Conservation (phyloP, 2,888 invertebrate genomes). For the Gonocerus acuteangulatus region DNA sequence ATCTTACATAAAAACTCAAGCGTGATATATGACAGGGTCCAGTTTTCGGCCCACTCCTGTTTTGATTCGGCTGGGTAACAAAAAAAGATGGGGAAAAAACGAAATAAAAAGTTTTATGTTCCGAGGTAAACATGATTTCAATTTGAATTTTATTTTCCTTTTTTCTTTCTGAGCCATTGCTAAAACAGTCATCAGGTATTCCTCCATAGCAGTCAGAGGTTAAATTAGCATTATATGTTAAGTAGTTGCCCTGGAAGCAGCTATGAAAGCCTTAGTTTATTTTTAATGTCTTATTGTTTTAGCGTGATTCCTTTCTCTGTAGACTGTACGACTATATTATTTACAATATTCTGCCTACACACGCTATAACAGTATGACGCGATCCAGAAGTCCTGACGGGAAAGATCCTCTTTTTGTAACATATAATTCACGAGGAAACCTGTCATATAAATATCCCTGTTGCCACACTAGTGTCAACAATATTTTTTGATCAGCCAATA, state of each 20-base stretch:
- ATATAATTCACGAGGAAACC: no score
- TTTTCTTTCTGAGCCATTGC: not conserved
- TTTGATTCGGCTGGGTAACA: not conserved
- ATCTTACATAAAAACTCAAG: constrained; percentile 19
- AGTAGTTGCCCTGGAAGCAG: not conserved
- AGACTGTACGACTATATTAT: not conserved
- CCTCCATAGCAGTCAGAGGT: not conserved
- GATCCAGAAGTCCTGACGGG: no score
- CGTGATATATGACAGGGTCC: constrained; percentile 14
- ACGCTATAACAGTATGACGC: no score
- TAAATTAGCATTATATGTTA: constrained; percentile 3
- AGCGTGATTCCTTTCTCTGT: not conserved
- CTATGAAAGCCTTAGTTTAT: not conserved
- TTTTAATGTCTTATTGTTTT: not conserved
- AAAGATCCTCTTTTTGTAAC: no score
- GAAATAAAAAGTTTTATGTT: constrained; percentile 8
- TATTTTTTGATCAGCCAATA: no score
- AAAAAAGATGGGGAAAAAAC: not conserved
- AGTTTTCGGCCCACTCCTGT: constrained; percentile 20
- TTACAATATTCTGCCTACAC: no score
- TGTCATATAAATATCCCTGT: no score
- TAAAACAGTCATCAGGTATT: not conserved
- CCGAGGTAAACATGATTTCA: not conserved
- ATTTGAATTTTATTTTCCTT: not conserved
- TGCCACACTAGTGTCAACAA: no score